Evolutionary conservation across 2,888 invertebrate genomes (phyloP).

Genomic region (Diarsia rubi): DNA sequence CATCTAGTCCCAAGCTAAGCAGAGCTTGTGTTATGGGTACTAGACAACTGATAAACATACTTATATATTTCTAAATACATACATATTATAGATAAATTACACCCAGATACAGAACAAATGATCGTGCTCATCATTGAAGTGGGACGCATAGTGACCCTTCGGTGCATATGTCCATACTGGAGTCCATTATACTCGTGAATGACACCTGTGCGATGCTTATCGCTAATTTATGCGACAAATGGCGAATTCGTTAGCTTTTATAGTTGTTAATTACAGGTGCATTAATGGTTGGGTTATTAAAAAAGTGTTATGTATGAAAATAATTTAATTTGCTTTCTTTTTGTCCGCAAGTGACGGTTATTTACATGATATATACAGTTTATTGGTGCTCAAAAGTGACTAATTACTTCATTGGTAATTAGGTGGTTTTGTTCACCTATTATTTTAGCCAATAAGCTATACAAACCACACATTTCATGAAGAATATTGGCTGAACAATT

Average conservation of each 20-base stretch:
- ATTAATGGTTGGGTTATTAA: conserved; percentile 47
- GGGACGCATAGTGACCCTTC: conserved; percentile 78
- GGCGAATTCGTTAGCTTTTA: conserved; percentile 58
- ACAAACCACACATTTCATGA: conserved; percentile 28
- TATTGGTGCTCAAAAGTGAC: conserved; percentile 10
- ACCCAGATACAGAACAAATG: no score
- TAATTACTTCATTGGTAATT: neutral
- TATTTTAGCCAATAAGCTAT: conserved; percentile 33
- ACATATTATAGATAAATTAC: no score
- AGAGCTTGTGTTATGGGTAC: no score
- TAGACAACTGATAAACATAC: no score
- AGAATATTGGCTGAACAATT: conserved; percentile 19
- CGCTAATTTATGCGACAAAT: conserved; percentile 71
- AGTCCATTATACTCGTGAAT: conserved; percentile 41
- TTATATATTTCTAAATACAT: no score
- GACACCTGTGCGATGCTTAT: conserved; percentile 81
- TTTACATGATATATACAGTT: conserved; percentile 72
- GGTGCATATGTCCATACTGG: conserved; percentile 58
- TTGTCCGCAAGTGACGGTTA: conserved; percentile 53
- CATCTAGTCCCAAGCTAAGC: no score
- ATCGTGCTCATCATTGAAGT: no score
- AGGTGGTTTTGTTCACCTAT: neutral
- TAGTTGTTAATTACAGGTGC: conserved; percentile 54
- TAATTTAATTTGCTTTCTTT: conserved; percentile 76
- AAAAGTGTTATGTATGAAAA: conserved; percentile 65